Conservation (phyloP, 2,113 vertebrate species). For the Alexandromys fortis region DNA sequence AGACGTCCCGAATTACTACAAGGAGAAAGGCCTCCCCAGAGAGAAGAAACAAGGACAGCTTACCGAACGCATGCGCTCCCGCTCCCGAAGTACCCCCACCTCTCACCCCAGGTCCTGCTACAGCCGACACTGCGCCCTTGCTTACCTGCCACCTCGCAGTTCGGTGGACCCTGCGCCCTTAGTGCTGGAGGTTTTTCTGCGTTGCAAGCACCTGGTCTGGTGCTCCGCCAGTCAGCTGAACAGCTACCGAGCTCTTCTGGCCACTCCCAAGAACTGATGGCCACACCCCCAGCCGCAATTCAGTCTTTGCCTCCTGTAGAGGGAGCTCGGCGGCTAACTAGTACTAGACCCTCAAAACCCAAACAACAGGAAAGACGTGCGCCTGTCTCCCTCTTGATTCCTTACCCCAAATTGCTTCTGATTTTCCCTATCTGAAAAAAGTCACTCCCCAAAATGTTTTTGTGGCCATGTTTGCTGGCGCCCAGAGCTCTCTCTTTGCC, state of each 20-base stretch:
- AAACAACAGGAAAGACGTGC: background rate
- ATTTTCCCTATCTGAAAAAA: background rate
- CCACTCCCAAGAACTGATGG: background rate
- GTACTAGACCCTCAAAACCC: background rate
- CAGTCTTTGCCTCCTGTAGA: background rate
- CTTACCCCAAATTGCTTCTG: background rate
- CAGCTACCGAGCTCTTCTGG: background rate
- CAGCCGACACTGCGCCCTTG: background rate
- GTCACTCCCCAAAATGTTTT: background rate
- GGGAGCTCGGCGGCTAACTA: too few relatives aligned
- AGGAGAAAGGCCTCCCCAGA: background rate
- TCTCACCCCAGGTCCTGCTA: background rate
- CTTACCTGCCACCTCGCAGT: background rate
- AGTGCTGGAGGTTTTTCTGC: too few relatives aligned
- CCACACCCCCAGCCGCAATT: background rate
- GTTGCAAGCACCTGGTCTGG: rapidly evolving
- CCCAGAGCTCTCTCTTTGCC: background rate
- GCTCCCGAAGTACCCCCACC: background rate
- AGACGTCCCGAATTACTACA: background rate
- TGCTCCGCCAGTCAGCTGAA: background rate
- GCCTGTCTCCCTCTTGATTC: background rate
- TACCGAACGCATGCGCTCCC: background rate
- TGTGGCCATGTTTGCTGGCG: background rate
- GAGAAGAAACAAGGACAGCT: background rate
- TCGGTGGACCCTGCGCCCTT: background rate